These are phyloP conservation scores for Indri indri DNA, from an alignment of 2,113 vertebrate genomes.

Conservation along the genomic window DNA sequence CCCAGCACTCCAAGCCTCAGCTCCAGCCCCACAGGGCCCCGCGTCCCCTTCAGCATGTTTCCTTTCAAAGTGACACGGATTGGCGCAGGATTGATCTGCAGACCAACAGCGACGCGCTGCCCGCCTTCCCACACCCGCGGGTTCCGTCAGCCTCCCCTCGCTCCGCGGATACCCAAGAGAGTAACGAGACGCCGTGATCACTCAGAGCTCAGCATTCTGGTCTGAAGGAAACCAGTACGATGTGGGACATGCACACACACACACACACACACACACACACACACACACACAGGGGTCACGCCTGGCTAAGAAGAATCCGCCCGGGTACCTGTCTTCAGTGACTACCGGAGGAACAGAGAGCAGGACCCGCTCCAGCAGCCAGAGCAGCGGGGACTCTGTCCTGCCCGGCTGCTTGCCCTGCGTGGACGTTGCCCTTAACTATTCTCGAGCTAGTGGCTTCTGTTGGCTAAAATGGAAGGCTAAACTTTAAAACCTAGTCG, in stretches of 20 bases:
- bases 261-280: too few species aligned
- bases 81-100: neutral
- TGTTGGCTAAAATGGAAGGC: neutral
- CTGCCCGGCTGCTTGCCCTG: fast-evolving
- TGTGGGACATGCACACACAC: neutral
- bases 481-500: neutral
- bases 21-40: neutral
- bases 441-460: neutral
- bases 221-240: neutral
- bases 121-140: fast-evolving
- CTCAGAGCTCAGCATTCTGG: neutral
- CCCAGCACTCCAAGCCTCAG: neutral
- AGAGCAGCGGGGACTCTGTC: fast-evolving
- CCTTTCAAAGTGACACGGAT: fast-evolving
- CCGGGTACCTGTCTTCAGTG: neutral
- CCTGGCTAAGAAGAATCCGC: neutral
- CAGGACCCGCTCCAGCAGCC: too few species aligned
- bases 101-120: neutral
- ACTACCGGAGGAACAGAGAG: neutral
- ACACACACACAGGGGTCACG: too few species aligned
- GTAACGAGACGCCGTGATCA: neutral
- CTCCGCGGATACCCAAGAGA: neutral
- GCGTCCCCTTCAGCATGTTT: too few species aligned
- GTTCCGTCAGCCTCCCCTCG: neutral
- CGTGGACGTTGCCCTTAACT: fast-evolving